phyloP scores from a whole-genome alignment of 2,797 vertebrate species.

The Premnoplex brunnescens region DNA sequence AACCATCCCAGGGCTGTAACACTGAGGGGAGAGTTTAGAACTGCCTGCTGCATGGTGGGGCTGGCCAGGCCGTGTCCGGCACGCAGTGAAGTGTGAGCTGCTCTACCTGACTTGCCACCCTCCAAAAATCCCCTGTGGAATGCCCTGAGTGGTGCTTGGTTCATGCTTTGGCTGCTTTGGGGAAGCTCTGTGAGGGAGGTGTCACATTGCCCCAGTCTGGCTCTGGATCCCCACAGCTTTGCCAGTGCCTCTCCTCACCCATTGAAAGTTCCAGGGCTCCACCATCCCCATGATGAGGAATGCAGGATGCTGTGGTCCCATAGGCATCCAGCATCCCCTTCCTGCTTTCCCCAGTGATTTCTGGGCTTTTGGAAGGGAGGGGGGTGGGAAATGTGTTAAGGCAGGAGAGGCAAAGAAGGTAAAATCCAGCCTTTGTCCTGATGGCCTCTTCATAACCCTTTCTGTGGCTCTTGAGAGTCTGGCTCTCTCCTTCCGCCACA shows the following conservation, averaged over 20 bases:
- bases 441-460: rapidly evolving
- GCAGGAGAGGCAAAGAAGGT: background rate
- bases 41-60: rapidly evolving
- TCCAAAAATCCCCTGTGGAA: background rate
- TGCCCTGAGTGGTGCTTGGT: too few relatives aligned
- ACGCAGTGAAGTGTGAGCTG: background rate
- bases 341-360: background rate
- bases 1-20: background rate
- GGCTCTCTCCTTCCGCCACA: rapidly evolving
- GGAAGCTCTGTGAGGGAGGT: background rate
- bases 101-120: background rate
- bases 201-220: rapidly evolving
- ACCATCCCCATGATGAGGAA: rapidly evolving
- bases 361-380: background rate
- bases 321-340: too few relatives aligned
- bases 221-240: background rate
- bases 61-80: rapidly evolving
- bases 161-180: background rate
- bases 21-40: rapidly evolving
- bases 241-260: rapidly evolving
- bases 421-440: background rate
- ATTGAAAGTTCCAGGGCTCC: background rate
- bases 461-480: rapidly evolving
- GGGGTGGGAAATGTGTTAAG: rapidly evolving
- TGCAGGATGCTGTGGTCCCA: background rate